Conservation (phyloP, 2,888 invertebrate species). For the Apotomis betuletana region DNA sequence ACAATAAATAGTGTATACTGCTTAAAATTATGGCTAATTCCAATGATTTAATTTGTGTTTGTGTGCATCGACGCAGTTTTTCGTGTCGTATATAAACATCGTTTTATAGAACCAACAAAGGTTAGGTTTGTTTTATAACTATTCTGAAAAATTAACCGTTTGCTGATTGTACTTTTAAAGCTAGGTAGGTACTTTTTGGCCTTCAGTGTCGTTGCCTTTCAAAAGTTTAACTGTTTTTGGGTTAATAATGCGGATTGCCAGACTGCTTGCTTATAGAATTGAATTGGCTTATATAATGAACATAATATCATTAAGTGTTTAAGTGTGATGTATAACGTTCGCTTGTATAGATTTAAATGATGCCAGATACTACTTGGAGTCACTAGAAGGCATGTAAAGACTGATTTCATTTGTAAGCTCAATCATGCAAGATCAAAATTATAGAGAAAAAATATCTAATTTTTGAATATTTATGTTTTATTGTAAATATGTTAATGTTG, state of each 20-base stretch:
- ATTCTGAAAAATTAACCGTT: no score
- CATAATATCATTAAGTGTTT: conserved; percentile 16
- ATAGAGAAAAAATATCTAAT: conserved; percentile 49
- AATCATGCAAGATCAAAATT: conserved; percentile 51
- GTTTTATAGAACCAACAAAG: no score
- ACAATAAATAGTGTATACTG: no score
- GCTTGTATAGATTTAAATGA: conserved; percentile 25
- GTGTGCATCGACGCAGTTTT: no score
- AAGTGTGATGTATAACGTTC: conserved; percentile 1
- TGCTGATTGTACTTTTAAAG: no score
- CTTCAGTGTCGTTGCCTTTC: no score
- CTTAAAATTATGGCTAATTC: no score
- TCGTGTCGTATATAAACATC: no score
- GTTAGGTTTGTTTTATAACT: no score
- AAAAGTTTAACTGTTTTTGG: background rate
- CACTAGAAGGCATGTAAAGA: conserved; percentile 53
- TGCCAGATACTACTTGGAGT: conserved; percentile 25
- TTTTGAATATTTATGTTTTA: conserved; percentile 53
- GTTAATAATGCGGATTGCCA: background rate
- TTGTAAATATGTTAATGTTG: conserved; percentile 44
- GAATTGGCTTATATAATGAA: background rate
- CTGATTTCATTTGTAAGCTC: conserved; percentile 67
- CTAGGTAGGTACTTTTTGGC: no score
- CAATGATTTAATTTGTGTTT: no score
- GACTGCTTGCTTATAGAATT: conserved; percentile 1